These are phyloP conservation scores for Cisticola juncidis DNA, from an alignment of 2,113 vertebrate genomes.

Conservation along the genomic window DNA sequence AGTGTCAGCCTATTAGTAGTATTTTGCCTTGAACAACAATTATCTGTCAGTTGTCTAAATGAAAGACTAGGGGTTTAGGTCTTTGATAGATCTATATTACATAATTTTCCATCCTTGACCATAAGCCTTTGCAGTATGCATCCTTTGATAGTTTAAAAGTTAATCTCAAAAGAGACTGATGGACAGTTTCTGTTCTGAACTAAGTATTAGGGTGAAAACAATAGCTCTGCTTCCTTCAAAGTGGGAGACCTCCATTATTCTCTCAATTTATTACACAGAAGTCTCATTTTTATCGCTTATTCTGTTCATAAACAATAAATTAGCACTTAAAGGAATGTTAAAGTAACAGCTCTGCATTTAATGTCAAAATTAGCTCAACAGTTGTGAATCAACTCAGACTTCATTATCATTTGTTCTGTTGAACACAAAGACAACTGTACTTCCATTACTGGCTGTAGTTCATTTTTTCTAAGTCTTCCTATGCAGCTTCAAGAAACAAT, in stretches of 20 bases:
- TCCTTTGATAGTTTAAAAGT: not conserved
- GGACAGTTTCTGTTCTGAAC: not conserved
- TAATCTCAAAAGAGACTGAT: not conserved
- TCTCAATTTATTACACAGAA: not conserved
- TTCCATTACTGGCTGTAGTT: not conserved
- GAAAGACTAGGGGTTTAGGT: not conserved
- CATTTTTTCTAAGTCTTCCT: not conserved
- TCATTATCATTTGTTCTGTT: not conserved
- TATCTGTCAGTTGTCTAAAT: not conserved
- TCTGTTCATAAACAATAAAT: not conserved
- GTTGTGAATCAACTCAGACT: not conserved
- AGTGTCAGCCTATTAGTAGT: not conserved
- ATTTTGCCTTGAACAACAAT: not conserved
- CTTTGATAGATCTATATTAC: not conserved
- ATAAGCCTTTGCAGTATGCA: not conserved
- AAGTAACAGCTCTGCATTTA: not conserved
- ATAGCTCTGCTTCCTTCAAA: not conserved
- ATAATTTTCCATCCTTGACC: not conserved
- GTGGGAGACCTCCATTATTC: not conserved
- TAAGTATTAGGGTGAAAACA: not conserved
- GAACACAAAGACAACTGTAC: not conserved
- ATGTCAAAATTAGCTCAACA: not conserved
- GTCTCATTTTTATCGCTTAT: not conserved
- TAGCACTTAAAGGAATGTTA: not conserved
- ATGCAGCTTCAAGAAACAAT: not conserved